These are phyloP conservation scores for Nymphalis c-album DNA, from an alignment of 2,888 invertebrate genomes.

Conservation along the genomic window DNA sequence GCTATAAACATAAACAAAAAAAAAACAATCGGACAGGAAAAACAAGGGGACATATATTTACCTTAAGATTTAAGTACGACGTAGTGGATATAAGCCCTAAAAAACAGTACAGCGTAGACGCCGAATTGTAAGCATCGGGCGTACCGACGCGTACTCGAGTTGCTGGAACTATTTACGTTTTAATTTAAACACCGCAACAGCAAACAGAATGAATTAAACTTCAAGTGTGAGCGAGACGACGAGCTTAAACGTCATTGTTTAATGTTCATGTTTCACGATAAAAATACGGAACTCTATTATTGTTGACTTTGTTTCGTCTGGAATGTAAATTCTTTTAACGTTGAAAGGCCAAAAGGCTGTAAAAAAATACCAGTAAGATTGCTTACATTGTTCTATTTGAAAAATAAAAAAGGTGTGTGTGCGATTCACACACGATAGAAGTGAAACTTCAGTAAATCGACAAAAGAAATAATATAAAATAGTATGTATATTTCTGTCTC, in stretches of 20 bases:
- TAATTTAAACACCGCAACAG: constrained; percentile 24
- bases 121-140: constrained; percentile 13
- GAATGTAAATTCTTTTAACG: not conserved
- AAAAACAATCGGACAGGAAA: too few relatives aligned
- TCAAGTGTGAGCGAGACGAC: constrained; percentile 6
- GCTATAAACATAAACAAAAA: too few relatives aligned
- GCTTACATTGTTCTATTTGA: not conserved
- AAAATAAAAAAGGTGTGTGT: too few relatives aligned
- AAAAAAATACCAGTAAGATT: not conserved
- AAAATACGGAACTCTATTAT: constrained; percentile 23
- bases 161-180: constrained; percentile 24
- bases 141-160: constrained; percentile 16
- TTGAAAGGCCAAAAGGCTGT: not conserved
- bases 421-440: too few relatives aligned
- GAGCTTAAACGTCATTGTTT: not conserved
- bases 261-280: constrained; percentile 16
- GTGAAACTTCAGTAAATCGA: too few relatives aligned
- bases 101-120: constrained; percentile 4
- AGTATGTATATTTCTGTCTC: too few relatives aligned
- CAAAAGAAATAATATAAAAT: too few relatives aligned
- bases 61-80: not conserved
- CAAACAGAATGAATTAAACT: constrained; percentile 24
- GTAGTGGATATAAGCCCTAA: constrained; percentile 12
- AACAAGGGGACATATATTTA: not conserved
- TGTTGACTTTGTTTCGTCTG: constrained; percentile 15